Evolutionary conservation across 1,140 invertebrate genomes (phyloP).

Genomic region (Copidosoma floridanum): DNA sequence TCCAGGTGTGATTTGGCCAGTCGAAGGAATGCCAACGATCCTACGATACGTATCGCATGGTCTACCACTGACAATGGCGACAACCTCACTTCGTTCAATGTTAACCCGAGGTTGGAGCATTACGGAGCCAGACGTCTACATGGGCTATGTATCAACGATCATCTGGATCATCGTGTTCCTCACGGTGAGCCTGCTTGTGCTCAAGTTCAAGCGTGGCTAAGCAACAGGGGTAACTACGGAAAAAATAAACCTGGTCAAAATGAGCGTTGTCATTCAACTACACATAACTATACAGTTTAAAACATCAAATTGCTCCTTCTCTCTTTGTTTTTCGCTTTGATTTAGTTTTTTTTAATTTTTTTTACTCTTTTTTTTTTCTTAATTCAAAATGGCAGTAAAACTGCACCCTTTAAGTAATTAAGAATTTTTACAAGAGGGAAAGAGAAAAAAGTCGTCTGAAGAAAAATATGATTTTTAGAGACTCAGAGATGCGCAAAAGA

Average conservation of each 20-base stretch:
- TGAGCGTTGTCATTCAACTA: too few relatives aligned
- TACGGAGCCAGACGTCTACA: slow-evolving; percentile 78
- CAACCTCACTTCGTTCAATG: slow-evolving; percentile 84
- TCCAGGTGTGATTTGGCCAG: slow-evolving; percentile 83
- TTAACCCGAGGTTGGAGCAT: slow-evolving; percentile 88
- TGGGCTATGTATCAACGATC: slow-evolving; percentile 84
- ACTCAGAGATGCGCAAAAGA: too few relatives aligned
- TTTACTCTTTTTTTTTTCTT: background rate
- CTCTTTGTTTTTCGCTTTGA: too few relatives aligned
- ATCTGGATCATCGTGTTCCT: slow-evolving; percentile 86
- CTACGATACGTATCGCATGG: slow-evolving; percentile 79
- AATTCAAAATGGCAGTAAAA: background rate
- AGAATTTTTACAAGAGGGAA: background rate
- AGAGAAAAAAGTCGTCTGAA: too few relatives aligned
- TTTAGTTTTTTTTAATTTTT: too few relatives aligned
- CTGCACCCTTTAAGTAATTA: too few relatives aligned
- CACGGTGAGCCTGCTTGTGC: slow-evolving; percentile 74
- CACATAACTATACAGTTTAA: too few relatives aligned
- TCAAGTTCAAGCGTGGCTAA: slow-evolving; percentile 76
- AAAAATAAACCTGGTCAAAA: too few relatives aligned
- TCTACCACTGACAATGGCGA: slow-evolving; percentile 87
- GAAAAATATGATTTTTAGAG: too few relatives aligned
- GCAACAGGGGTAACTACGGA: background rate
- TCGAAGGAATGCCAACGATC: slow-evolving; percentile 83
- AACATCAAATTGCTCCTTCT: too few relatives aligned